Evolutionary conservation across 2,113 vertebrate genomes (phyloP), one percentile per base, ranked within the genome.

Genomic region (Talpa occidentalis): DNA sequence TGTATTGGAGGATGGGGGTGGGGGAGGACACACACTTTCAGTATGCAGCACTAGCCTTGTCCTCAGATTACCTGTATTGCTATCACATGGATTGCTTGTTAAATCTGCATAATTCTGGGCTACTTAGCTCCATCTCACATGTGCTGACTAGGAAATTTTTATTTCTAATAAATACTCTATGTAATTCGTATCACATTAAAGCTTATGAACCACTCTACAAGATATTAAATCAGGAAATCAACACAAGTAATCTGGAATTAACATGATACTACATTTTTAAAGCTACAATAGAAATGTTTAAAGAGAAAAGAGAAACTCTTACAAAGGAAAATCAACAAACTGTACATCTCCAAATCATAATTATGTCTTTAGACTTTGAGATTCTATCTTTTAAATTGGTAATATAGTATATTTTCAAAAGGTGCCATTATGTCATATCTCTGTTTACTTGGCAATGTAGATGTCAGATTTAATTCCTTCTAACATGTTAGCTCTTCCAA

Each of bases 301-400:
- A 86, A 93, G 42, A 35, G 49, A 44, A 42, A 42, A 95, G 52
- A 40, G 47, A 59, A 85, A 52, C 7, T 70, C 67, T 28, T 54
- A 2, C 26, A 81, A 94, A 83, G 80, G 26, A 70, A 92, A 92
- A 77, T 62, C 32, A 84, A 52, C 42, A 93, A 95, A 66, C 35
- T 37, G 70, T 56, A 92, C 54, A 64, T 54, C 59, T 62, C 52
- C 84, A 49, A 69, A 56, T 89, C 21, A 44, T 69, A 82, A 70
- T 85, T 90, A 30, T 88, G 10, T 66, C 56, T 80, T 32, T 70
- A 79, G 28, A 54, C 8, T 85, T 56, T 73, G 28, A 80, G 32
- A 80, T 81, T 93, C 37, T 66, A 4, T 80, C 47, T 80, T 92
- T 83, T 91, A 80, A 26, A 69, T 69, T 42, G 69, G 42, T 62